Evolutionary conservation across 2,113 vertebrate species (phyloP).

Genomic region (Microcebus jonahi): DNA sequence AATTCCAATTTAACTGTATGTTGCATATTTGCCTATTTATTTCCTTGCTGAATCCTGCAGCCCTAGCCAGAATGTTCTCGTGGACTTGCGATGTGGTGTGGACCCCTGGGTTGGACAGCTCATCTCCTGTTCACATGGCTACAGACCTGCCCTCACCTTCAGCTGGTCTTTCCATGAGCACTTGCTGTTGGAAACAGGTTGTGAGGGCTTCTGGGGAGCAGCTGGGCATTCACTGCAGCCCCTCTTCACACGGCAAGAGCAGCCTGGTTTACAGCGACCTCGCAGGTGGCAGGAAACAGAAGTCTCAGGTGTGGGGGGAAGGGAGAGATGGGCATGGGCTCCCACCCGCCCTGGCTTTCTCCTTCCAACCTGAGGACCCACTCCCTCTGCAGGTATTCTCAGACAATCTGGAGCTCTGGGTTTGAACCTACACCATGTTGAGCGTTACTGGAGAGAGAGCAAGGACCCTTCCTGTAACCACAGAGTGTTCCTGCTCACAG

Average conservation of each 20-base stretch:
- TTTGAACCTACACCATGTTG: neutral
- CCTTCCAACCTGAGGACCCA: rapidly evolving
- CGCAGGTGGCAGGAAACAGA: neutral
- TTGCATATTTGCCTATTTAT: no score
- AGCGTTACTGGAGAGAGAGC: neutral
- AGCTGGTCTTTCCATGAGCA: rapidly evolving
- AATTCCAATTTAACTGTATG: no score
- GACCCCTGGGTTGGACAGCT: rapidly evolving
- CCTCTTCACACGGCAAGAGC: rapidly evolving
- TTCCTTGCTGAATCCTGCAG: neutral
- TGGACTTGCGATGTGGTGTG: no score
- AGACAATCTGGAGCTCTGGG: neutral
- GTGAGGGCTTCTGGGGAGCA: rapidly evolving
- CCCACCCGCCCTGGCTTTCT: rapidly evolving
- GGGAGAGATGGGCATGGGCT: neutral
- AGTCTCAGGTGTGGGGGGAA: neutral
- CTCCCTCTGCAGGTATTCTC: rapidly evolving
- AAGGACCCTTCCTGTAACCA: no score
- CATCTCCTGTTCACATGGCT: rapidly evolving
- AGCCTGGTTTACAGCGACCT: rapidly evolving
- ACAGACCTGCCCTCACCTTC: neutral
- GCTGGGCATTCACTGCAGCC: rapidly evolving
- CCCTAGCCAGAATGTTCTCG: no score
- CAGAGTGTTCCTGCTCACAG: rapidly evolving
- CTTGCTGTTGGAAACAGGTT: neutral